Base-by-base conservation (phyloP, 2,888 invertebrate species). In the Pollenia amentaria region DNA sequence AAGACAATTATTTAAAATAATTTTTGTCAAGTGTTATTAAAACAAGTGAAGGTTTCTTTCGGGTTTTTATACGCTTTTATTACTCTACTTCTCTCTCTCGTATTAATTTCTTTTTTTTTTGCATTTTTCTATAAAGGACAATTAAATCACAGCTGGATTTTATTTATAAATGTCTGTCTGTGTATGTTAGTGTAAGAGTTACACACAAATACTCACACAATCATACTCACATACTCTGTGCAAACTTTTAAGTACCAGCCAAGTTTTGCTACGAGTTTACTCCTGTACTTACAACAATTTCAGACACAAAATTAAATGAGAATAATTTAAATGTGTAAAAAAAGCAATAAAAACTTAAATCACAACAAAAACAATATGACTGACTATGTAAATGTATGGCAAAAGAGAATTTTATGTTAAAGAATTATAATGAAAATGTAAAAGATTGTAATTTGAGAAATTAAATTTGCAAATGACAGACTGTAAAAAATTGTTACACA, bases 61-160 rank as follows among this genome's bases (percentile, higher is more conserved):
- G n/a, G n/a, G n/a, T n/a, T n/a, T n/a, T n/a, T n/a, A n/a, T n/a
- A 18, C 46, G 16, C 55, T 11, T 42, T 4, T 55, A n/a, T 14
- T 21, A 6, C 6, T 53, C 16, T 53, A 14, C 51, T 4, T 70
- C 10, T 48, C 3, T 67, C 9, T 18, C 16, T 51, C 21, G 3
- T 38, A 53, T 53, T n/a, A 60, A n/a, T 12, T n/a, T 46, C 1
- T 72, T 14, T 38, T 8, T 29, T 42, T 53, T 16, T 79, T 72
- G 10, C 9, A 46, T 46, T 78, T 60, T 75, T 75, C 57, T 80
- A 67, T 72, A 44, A 62, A 83, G 76, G 77, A 87, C 87, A 84
- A 84, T 84, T 80, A 84, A 87, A 84, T 87, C 87, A 84, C 84
- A 84, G 80, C 84, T 73, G 72, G 84, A 80, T 76, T 80, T 82